These are phyloP conservation scores for Okapia johnstoni DNA, from an alignment of 2,113 vertebrate species.

Conservation along the genomic window DNA sequence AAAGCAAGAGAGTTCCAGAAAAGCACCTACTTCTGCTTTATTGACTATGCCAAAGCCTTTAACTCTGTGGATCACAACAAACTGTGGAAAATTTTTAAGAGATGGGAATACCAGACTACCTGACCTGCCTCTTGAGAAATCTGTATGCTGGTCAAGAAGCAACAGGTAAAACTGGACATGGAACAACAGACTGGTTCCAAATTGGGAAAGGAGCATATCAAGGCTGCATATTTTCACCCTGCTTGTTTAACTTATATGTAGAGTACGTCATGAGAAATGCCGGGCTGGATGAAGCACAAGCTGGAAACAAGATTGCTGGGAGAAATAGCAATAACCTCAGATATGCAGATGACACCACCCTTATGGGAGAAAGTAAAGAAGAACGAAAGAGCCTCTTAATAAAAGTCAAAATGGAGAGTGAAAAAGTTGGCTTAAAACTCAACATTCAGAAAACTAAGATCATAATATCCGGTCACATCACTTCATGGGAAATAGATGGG, in stretches of 20 bases:
- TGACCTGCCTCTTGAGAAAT: background rate
- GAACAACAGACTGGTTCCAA: background rate
- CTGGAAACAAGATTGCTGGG: background rate
- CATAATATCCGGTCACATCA: background rate
- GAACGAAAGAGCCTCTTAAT: background rate
- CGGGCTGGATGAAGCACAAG: fast-evolving
- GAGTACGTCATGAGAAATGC: background rate
- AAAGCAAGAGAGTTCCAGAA: background rate
- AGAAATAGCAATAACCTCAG: background rate
- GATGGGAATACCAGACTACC: background rate
- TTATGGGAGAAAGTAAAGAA: background rate
- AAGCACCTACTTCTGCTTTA: background rate
- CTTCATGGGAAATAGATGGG: background rate
- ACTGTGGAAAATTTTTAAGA: background rate
- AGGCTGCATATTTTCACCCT: background rate
- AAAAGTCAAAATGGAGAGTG: background rate
- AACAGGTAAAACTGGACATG: background rate
- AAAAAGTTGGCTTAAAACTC: background rate
- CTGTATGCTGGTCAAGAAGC: background rate
- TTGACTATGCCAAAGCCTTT: background rate
- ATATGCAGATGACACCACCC: background rate
- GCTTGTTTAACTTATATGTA: background rate
- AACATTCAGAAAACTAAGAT: background rate
- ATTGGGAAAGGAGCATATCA: background rate
- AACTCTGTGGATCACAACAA: background rate